These are phyloP conservation scores for Drosophila multiciliata DNA, from an alignment of 2,888 invertebrate species.

Conservation along the genomic window DNA sequence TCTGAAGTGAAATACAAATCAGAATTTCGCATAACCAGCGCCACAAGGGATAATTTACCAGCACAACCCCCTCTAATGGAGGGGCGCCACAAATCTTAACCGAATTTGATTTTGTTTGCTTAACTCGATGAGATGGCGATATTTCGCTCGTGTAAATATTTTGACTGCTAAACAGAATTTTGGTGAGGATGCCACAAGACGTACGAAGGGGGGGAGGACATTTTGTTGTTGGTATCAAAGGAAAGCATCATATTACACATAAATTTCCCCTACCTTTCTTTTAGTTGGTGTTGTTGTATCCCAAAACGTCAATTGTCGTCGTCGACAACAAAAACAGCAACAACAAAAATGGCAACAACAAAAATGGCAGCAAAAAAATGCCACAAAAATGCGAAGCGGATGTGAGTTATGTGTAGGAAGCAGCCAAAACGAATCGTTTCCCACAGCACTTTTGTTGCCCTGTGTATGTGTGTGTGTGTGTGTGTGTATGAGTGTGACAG, in stretches of 20 bases:
- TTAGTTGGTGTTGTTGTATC: conserved; percentile 24
- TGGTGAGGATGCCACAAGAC: conserved; percentile 8
- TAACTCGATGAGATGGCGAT: conserved; percentile 62
- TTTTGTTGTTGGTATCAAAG: conserved; percentile 10
- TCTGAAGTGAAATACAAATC: conserved; percentile 50
- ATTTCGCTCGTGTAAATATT: conserved; percentile 55
- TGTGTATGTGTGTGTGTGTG: background rate
- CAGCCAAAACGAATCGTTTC: conserved; percentile 53
- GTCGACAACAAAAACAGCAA: conserved; percentile 19
- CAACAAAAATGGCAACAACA: background rate
- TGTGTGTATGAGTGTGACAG: conserved; percentile 7
- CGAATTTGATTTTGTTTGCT: conserved; percentile 65
- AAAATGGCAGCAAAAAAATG: conserved; percentile 21
- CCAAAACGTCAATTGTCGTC: conserved; percentile 34
- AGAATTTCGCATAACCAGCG: conserved; percentile 20
- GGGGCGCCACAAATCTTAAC: conserved; percentile 30
- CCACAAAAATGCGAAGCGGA: conserved; percentile 64
- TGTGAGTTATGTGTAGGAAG: conserved; percentile 68
- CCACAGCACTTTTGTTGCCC: conserved; percentile 16
- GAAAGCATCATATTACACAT: conserved; percentile 50
- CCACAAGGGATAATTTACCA: conserved; percentile 39
- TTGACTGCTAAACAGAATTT: conserved; percentile 56
- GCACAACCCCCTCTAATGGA: conserved; percentile 2
- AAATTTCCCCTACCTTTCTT: conserved; percentile 32
- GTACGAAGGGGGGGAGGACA: background rate